These are phyloP conservation scores for Metridium senile DNA, from an alignment of 92 coral and sea anemone genomes.

Conservation along the genomic window DNA sequence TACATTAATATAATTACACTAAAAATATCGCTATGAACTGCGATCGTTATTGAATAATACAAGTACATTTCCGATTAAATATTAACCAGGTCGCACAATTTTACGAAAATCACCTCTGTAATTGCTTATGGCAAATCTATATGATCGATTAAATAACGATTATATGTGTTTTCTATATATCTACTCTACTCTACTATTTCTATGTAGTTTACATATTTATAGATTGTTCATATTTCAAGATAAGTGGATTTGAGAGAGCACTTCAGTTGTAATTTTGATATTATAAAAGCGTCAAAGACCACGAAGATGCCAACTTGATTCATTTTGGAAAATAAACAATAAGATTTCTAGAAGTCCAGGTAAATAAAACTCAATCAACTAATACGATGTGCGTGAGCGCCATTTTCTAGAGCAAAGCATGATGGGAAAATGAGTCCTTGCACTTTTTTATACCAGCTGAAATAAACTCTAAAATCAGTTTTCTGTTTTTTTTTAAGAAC, in stretches of 20 bases:
- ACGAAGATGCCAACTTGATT: background rate
- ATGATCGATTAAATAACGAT: background rate
- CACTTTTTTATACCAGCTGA: too few species aligned
- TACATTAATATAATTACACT: slow-evolving; percentile 33
- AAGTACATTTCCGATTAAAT: slow-evolving; percentile 21
- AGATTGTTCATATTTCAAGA: background rate
- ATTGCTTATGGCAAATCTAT: background rate
- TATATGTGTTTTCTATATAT: background rate
- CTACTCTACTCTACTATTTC: background rate
- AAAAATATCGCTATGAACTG: background rate
- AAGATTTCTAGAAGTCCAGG: too few species aligned
- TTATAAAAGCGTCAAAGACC: too few species aligned
- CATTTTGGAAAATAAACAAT: too few species aligned
- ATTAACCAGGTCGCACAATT: slow-evolving; percentile 21
- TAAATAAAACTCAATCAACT: too few species aligned
- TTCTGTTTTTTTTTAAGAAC: too few species aligned
- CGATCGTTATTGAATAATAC: slow-evolving; percentile 4
- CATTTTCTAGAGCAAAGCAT: too few species aligned
- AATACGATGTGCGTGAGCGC: too few species aligned
- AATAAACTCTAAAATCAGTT: too few species aligned
- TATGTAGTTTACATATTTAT: slow-evolving; percentile 31
- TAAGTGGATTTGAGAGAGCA: background rate
- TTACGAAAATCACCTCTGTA: background rate
- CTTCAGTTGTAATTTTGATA: background rate
- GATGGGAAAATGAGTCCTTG: too few species aligned